A percentile compares a stretch with the other conserved stretches of the same genome.
Evolutionary conservation across 2,797 vertebrate species (phyloP).

Genomic region (Eremophila alpestris): DNA sequence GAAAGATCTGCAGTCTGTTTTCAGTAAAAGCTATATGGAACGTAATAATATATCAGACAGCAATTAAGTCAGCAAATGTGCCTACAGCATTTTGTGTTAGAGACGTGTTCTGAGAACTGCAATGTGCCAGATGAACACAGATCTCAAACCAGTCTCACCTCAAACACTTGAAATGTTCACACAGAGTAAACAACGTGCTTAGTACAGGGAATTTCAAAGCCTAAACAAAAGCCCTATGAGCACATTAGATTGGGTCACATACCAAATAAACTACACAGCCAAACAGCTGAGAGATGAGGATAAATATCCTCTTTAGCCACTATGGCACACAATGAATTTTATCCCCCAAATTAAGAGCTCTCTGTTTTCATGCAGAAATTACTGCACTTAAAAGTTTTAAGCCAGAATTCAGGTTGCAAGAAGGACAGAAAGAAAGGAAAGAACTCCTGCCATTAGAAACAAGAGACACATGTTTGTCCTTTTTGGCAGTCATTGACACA

Average conservation of each 20-base stretch:
- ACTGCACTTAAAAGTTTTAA: background rate
- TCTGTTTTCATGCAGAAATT: background rate
- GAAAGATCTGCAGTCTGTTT: background rate
- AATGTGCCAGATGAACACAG: background rate
- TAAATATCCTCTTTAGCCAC: background rate
- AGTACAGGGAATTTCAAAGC: background rate
- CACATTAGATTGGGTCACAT: background rate
- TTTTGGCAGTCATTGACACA: background rate
- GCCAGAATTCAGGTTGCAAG: background rate
- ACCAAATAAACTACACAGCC: background rate
- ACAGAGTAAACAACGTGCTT: background rate
- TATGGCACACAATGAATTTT: background rate
- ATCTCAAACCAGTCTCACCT: background rate
- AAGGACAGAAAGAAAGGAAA: background rate
- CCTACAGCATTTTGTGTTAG: background rate
- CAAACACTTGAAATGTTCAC: background rate
- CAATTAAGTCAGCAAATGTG: constrained; percentile 2
- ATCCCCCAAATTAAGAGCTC: background rate
- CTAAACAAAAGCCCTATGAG: background rate
- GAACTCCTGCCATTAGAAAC: background rate
- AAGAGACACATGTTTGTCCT: background rate
- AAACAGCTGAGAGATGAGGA: background rate
- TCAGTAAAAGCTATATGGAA: background rate
- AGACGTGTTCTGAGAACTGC: background rate
- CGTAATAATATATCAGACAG: background rate